A percentile compares a stretch with the other conserved stretches of the same genome.
phyloP scores from a whole-genome alignment of 2,797 vertebrate genomes.

The Epinephelus malabaricus region DNA sequence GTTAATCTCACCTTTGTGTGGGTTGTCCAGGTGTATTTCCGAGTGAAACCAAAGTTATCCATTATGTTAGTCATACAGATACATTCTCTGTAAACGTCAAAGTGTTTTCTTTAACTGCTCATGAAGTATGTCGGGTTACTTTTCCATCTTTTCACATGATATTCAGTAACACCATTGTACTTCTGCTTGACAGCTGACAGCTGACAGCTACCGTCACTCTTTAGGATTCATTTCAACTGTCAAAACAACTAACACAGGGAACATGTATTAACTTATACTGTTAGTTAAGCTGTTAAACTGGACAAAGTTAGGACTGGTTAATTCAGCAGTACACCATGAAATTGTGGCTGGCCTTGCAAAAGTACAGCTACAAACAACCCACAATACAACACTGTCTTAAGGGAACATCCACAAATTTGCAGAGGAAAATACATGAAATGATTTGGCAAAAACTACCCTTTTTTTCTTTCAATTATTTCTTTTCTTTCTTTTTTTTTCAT shows the following conservation, averaged over 20 bases:
- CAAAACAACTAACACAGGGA: not conserved
- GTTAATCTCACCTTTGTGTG: not conserved
- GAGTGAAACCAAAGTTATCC: not conserved
- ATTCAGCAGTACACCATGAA: too few species aligned
- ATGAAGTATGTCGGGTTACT: not conserved
- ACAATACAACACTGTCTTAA: not conserved
- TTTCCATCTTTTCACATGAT: not conserved
- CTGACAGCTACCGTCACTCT: not conserved
- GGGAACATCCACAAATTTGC: not conserved
- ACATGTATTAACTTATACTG: not conserved
- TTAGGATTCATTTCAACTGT: not conserved
- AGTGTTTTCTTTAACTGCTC: not conserved
- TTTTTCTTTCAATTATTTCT: too few species aligned
- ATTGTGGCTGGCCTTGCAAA: too few species aligned
- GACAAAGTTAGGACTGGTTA: not conserved
- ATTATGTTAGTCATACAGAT: not conserved
- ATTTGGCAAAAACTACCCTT: too few species aligned
- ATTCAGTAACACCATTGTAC: not conserved
- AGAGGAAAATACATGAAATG: not conserved
- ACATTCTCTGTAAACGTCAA: not conserved
- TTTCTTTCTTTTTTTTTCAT: too few species aligned
- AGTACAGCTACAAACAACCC: not conserved
- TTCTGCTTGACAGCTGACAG: not conserved
- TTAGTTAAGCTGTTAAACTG: too few species aligned
- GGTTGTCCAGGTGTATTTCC: not conserved